Percentiles rank a stretch among this genome's conserved stretches.
phyloP scores from a whole-genome alignment of 2,888 invertebrate genomes.

The Hecatera dysodea region DNA sequence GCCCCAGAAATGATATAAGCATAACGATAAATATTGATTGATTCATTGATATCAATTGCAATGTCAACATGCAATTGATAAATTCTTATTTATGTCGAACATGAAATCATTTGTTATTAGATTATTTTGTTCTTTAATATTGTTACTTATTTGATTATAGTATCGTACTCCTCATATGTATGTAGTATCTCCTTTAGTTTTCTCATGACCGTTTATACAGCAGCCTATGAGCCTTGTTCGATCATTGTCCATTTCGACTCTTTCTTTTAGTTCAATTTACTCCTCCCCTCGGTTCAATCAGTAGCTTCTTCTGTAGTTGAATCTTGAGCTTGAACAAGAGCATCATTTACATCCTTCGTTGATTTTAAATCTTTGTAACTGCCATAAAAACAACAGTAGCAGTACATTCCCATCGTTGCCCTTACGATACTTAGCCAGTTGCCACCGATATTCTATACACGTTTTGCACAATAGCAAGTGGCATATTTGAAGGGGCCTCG shows the following conservation, averaged over 20 bases:
- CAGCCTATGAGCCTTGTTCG: background rate
- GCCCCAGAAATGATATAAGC: slow-evolving; percentile 29
- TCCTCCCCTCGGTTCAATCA: background rate
- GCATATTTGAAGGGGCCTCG: slow-evolving; percentile 64
- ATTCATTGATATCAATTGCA: slow-evolving; percentile 49
- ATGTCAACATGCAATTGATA: slow-evolving; percentile 50
- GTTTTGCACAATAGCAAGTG: slow-evolving; percentile 61
- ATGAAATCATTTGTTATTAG: slow-evolving; percentile 9
- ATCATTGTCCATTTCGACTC: background rate
- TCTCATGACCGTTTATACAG: background rate
- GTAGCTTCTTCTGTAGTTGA: too few relatives aligned
- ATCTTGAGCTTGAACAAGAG: too few relatives aligned
- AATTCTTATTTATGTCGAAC: slow-evolving; percentile 4
- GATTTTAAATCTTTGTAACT: too few relatives aligned
- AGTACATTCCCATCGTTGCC: slow-evolving; percentile 23
- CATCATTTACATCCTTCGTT: background rate
- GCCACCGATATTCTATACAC: slow-evolving; percentile 44
- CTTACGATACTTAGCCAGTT: slow-evolving; percentile 31
- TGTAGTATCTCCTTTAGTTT: background rate
- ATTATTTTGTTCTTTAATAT: background rate
- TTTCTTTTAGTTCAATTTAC: background rate
- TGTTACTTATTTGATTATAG: slow-evolving; percentile 3
- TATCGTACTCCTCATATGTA: background rate
- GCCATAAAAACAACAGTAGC: background rate
- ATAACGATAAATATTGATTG: slow-evolving; percentile 51